Evolutionary conservation across 2,113 vertebrate genomes (phyloP), one percentile per base, ranked within the genome.

Genomic region (Enhydra lutris): DNA sequence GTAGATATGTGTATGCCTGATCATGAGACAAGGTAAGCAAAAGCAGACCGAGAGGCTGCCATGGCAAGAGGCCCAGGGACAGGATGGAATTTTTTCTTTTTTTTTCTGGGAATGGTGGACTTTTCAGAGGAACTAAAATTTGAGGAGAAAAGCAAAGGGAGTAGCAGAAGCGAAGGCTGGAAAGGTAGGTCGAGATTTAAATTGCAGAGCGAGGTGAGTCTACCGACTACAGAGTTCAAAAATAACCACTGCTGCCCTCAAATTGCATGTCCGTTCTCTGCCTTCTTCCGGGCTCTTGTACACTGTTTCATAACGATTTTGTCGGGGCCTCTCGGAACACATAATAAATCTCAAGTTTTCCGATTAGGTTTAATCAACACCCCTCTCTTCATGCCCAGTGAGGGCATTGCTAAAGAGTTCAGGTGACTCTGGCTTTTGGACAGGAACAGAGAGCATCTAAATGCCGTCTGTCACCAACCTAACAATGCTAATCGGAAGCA

Each of bases 81-180:
- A 74, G 31, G 71, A 34, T 74, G 29, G 67, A 20, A 14, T 50
- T 50, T 52, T 14, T 52, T 52, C 69, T 15, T 42, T 67, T 21
- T 36, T 67, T 21, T 45, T 39, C 73, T 78, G 79, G n/a, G 45
- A 89, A 94, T 47, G 47, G 45, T n/a, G 42, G 24, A 29, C 29
- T 91, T 94, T 96, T 96, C 83, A 92, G 81, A 94, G 55, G 42
- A 91, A 55, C 13, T 5, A 21, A 86, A 71, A 21, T 78, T 39
- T 96, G 79, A 94, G 39, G 39, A 57, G 17, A 92, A n/a, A 94
- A 91, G 31, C n/a, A 55, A 67, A 47, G 24, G 39, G 5, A 91
- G 5, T 26, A 59, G 20, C 18, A 59, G 34, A 52, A 79, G 65
- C 11, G 14, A 78, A 55, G 88, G 24, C 26, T 63, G 24, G 10